Base-by-base conservation (phyloP, 1,140 invertebrate species). In the Nixonia krombeini region DNA sequence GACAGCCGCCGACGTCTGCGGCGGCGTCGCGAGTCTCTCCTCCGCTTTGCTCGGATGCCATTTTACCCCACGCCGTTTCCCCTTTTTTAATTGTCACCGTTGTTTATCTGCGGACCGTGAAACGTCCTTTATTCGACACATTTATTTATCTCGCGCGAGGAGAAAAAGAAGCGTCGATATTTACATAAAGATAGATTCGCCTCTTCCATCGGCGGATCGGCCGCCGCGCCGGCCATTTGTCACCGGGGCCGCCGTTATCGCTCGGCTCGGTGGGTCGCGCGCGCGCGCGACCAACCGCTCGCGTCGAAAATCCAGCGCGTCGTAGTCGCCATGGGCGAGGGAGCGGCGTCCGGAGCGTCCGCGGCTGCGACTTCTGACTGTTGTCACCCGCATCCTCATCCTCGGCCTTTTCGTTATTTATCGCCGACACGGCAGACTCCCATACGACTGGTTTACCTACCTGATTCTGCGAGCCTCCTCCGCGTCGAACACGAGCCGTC, bases 311-410 rank as follows among this genome's bases (percentile, higher is more conserved):
- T 28, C 25, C 55, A 53, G 66, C 66, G 59, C 55, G 63, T 63
- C 58, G 53, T 69, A 49, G 38, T 6, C 44, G n/a, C n/a, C n/a
- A n/a, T n/a, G 49, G 37, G 10, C 13, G 66, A 58, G 50, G n/a
- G n/a, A 63, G 66, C 66, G 42, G 53, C 50, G 57, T 69, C 45
- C 59, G 41, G 41, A 44, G 62, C 55, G 62, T 66, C 50, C 68
- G 51, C 53, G 50, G 57, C 58, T 67, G n/a, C n/a, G 63, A 67
- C 69, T 71, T 71, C 62, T 71, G 69, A 67, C 69, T 71, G 69
- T 71, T 71, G 69, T 69, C 65, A 65, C 61, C 62, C 61, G 62
- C 62, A 55, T 68, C 53, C 45, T 68, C 65, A 64, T 69, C 56
- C 61, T 65, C 56, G 63, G 4, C 58, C 61, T 53, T 41, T 56